A percentile compares a stretch with the other conserved stretches of the same genome.
These are phyloP conservation scores for Pseudomyrmex pallidus DNA, from an alignment of 1,140 invertebrate genomes.

Conservation along the genomic window DNA sequence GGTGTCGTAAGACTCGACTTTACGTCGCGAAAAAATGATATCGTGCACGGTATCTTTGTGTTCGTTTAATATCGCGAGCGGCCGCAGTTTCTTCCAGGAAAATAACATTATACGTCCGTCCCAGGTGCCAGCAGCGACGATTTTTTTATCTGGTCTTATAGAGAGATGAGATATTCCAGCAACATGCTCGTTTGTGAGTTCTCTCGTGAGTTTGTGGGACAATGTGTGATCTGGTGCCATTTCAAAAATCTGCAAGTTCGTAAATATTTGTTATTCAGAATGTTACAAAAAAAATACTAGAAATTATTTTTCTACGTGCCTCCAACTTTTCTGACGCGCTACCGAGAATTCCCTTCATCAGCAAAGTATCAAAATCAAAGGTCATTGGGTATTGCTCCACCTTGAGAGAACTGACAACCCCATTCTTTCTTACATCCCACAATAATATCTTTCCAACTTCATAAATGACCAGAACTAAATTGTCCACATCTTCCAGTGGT, in stretches of 20 bases:
- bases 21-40: constrained; percentile 87
- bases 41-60: constrained; percentile 89
- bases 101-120: constrained; percentile 91
- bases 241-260: constrained; percentile 78
- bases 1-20: constrained; percentile 88
- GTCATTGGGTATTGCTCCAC: constrained; percentile 89
- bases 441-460: constrained; percentile 88
- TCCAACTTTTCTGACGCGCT: constrained; percentile 87
- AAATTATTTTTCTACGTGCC: constrained; percentile 76
- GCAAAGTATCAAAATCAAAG: constrained; percentile 88
- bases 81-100: constrained; percentile 91
- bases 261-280: background rate
- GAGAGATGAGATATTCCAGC: constrained; percentile 89
- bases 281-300: background rate
- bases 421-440: constrained; percentile 88
- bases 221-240: constrained; percentile 80
- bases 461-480: constrained; percentile 87
- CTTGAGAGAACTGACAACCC: constrained; percentile 86
- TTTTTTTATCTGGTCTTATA: constrained; percentile 90
- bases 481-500: constrained; percentile 85
- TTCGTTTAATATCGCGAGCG: constrained; percentile 90
- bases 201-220: constrained; percentile 85
- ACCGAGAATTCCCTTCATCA: constrained; percentile 88
- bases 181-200: constrained; percentile 88
- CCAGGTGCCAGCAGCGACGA: constrained; percentile 91